Conservation (phyloP, 2,113 vertebrate species). For the Oncorhynchus keta region DNA sequence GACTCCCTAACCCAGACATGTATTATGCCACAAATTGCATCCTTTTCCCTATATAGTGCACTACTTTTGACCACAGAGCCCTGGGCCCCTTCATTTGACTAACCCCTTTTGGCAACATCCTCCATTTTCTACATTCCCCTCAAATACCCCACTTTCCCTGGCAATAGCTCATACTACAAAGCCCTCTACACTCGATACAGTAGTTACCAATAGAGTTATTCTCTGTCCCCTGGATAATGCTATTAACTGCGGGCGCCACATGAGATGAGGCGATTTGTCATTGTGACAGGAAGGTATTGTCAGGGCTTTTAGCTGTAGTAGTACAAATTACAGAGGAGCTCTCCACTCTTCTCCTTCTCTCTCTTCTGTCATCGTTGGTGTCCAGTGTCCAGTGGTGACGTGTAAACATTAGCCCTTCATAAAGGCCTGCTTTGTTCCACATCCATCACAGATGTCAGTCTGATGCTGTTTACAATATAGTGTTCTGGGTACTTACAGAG, state of each 20-base stretch:
- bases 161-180: too few species aligned
- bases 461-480: constrained; percentile 21
- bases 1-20: constrained; percentile 44
- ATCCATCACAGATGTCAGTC: constrained; percentile 64
- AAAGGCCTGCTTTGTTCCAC: constrained; percentile 59
- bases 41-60: background rate
- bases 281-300: constrained; percentile 70
- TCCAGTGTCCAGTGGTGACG: constrained; percentile 51
- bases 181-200: background rate
- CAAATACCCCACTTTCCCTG: too few species aligned
- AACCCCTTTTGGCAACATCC: too few species aligned
- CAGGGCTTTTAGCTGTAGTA: constrained; percentile 62
- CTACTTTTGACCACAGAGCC: too few species aligned
- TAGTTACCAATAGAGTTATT: constrained; percentile 63
- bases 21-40: too few species aligned
- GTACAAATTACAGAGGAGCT: constrained; percentile 45
- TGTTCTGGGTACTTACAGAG: background rate
- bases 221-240: constrained; percentile 64
- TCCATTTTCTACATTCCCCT: too few species aligned
- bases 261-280: constrained; percentile 72
- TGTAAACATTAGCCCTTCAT: constrained; percentile 70
- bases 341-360: constrained; percentile 54
- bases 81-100: background rate
- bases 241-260: constrained; percentile 66
- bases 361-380: constrained; percentile 45